phyloP scores from a whole-genome alignment of 2,888 invertebrate genomes.

The Ischnura elegans region DNA sequence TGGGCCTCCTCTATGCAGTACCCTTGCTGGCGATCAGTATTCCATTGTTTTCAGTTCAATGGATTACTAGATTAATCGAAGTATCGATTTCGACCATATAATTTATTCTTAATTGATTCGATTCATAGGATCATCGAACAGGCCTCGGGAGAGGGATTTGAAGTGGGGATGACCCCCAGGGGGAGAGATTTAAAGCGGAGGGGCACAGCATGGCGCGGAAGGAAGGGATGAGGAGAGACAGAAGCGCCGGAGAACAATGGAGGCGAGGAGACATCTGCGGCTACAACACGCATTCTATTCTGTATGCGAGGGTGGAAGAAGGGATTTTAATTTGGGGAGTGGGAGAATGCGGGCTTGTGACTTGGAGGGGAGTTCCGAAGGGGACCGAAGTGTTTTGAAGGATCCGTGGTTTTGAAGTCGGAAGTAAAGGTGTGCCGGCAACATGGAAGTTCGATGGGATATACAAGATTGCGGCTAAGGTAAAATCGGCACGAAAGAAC shows the following conservation, averaged over 20 bases:
- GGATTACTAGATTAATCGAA: too few relatives aligned
- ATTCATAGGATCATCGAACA: too few relatives aligned
- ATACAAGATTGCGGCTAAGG: not conserved
- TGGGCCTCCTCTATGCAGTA: too few relatives aligned
- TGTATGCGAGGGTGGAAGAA: not conserved
- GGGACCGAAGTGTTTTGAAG: not conserved
- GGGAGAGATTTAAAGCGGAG: not conserved
- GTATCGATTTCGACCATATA: too few relatives aligned
- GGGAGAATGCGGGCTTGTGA: not conserved
- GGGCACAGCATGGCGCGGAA: not conserved
- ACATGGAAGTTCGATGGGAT: not conserved
- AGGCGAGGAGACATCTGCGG: conserved; percentile 54
- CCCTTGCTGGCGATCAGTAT: too few relatives aligned
- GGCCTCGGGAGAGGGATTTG: not conserved
- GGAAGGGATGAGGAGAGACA: not conserved
- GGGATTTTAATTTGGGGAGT: not conserved
- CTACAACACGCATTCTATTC: conserved; percentile 58
- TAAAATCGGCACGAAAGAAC: too few relatives aligned
- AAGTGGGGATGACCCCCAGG: not conserved
- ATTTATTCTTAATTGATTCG: too few relatives aligned
- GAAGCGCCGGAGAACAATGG: conserved; percentile 53
- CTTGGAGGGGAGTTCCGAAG: not conserved
- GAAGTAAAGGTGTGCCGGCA: not conserved
- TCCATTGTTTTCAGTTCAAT: too few relatives aligned
- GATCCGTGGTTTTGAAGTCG: too few relatives aligned